Evolutionary conservation across 2,888 invertebrate species (phyloP), one percentile per base, ranked within the genome.

Genomic region (Phania funesta): DNA sequence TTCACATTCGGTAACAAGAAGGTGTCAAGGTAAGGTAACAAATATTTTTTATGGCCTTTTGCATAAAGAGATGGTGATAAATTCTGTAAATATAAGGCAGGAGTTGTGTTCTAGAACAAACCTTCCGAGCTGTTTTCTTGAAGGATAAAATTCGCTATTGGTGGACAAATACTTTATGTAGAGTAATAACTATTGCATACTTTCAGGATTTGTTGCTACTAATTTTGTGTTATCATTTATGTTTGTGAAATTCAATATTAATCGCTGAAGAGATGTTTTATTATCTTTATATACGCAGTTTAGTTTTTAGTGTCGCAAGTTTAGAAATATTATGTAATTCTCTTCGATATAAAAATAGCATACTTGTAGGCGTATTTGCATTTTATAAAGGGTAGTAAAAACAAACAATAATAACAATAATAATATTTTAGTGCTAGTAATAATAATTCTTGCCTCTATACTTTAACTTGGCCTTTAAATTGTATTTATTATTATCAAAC

Each of bases 321-420:
- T n/a, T n/a, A n/a, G n/a, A n/a, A n/a, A n/a, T n/a, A n/a, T n/a
- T n/a, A n/a, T n/a, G n/a, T n/a, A n/a, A n/a, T n/a, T n/a, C n/a
- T n/a, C n/a, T n/a, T n/a, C n/a, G n/a, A n/a, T n/a, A n/a, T n/a
- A 1, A 38, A 38, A 13, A n/a, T 26, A 64, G 62, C 54, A 32
- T 62, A 46, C 11, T 18, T 35, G 54, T 29, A 38, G 77, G 70
- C 62, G 26, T 54, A 50, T 50, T 29, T 22, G 1, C 38, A 68
- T 20, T 7, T 16, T 24, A 6, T 11, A 6, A 26, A 20, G 29
- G 32, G 20, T 29, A 18, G 5, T n/a, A 35, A 22, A 20, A 64
- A 11, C 7, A 48, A 32, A 22, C 0, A 50, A 24, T 24, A 26
- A 7, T 11, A 16, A 65, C 11, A 6, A 50, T 50, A 13, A 58